A percentile compares a stretch with the other conserved stretches of the same genome.
phyloP scores from a whole-genome alignment of 2,888 invertebrate genomes.

The Mystacides longicornis region DNA sequence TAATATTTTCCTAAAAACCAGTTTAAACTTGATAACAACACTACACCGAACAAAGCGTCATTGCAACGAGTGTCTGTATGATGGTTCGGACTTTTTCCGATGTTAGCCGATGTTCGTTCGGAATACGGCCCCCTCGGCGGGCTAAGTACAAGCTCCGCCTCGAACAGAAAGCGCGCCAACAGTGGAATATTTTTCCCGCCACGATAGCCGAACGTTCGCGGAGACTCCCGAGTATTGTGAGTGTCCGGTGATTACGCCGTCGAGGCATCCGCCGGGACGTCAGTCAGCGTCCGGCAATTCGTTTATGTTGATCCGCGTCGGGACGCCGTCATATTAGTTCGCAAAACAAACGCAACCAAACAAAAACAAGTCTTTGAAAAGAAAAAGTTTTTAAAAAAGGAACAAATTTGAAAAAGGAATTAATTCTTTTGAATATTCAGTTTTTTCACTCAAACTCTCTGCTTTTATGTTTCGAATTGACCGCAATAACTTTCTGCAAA shows the following conservation, averaged over 20 bases:
- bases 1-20: constrained; percentile 1
- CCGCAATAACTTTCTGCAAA: too few species aligned
- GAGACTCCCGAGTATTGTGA: constrained; percentile 18
- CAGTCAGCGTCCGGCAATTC: constrained; percentile 26
- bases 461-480: too few species aligned
- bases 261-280: constrained; percentile 17
- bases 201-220: constrained; percentile 20
- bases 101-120: constrained; percentile 8
- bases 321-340: constrained; percentile 18
- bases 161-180: constrained; percentile 9
- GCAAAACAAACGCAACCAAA: constrained; percentile 7
- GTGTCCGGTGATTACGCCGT: constrained; percentile 25
- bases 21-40: neutral
- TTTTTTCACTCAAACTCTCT: too few species aligned
- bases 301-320: constrained; percentile 21
- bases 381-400: too few species aligned
- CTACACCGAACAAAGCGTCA: neutral
- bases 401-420: too few species aligned
- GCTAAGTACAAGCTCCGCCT: constrained; percentile 14
- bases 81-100: neutral
- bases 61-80: constrained; percentile 15
- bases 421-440: too few species aligned
- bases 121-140: constrained; percentile 20
- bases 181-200: constrained; percentile 18
- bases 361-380: neutral